Percentiles rank a stretch among this genome's conserved stretches.
Conservation (phyloP, 1,140 invertebrate species). For the Psix sp. region DNA sequence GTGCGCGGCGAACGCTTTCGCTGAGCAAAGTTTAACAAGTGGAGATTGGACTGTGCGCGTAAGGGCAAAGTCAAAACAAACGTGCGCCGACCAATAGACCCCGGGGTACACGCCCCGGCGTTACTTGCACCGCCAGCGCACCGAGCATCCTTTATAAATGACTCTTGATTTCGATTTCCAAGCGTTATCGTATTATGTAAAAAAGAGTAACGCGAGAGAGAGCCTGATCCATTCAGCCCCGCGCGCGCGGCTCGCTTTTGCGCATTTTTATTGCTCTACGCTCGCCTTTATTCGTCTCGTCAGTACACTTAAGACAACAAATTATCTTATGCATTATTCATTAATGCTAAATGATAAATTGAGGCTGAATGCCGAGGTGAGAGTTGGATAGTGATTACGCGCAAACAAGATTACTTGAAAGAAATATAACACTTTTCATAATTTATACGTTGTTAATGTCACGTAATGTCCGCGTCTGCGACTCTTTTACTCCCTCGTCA, state of each 20-base stretch:
- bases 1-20: constrained; percentile 9
- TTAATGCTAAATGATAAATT: constrained; percentile 56
- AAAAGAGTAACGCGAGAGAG: constrained; percentile 21
- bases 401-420: constrained; percentile 51
- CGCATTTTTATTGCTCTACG: constrained; percentile 20
- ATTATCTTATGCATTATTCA: constrained; percentile 56
- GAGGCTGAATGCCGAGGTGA: constrained; percentile 26
- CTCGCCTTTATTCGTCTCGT: constrained; percentile 11
- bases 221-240: constrained; percentile 29
- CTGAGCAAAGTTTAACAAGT: constrained; percentile 4
- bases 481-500: neutral
- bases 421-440: constrained; percentile 46
- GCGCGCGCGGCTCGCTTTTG: constrained; percentile 30
- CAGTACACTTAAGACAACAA: constrained; percentile 47
- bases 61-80: constrained; percentile 13
- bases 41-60: constrained; percentile 14
- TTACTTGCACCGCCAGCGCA: constrained; percentile 9
- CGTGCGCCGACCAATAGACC: constrained; percentile 26
- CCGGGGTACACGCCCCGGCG: neutral
- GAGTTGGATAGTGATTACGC: constrained; percentile 41
- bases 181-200: constrained; percentile 37
- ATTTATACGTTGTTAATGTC: constrained; percentile 41
- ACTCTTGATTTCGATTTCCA: constrained; percentile 42
- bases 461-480: constrained; percentile 16
- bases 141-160: constrained; percentile 47